Conservation (phyloP, 1,140 invertebrate genomes). For the Hestina assimilis region DNA sequence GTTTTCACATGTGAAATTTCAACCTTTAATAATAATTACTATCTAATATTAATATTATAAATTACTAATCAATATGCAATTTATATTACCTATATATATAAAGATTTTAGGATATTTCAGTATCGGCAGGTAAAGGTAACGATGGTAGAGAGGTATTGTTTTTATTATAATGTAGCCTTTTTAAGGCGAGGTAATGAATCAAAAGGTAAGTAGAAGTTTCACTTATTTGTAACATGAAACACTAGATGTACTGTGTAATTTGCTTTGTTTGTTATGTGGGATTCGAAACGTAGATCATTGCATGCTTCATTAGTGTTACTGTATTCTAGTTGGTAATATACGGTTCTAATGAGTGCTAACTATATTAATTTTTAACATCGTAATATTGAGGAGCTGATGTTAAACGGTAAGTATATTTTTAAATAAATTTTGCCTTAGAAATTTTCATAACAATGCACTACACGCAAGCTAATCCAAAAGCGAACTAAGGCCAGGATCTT, state of each 20-base stretch:
- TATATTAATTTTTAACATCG: constrained; percentile 21
- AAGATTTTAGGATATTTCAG: constrained; percentile 61
- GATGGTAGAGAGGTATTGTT: constrained; percentile 58
- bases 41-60: constrained; percentile 73
- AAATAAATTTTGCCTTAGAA: constrained; percentile 3
- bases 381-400: constrained; percentile 17
- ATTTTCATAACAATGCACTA: constrained; percentile 10
- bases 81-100: constrained; percentile 59
- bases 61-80: constrained; percentile 69
- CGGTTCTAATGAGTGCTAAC: constrained; percentile 22
- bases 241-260: constrained; percentile 37
- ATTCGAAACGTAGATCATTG: constrained; percentile 46
- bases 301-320: constrained; percentile 36
- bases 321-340: constrained; percentile 1
- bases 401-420: constrained; percentile 16
- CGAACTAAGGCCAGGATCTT: constrained; percentile 14
- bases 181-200: constrained; percentile 60
- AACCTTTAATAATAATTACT: constrained; percentile 67
- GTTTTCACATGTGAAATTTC: constrained; percentile 77
- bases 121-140: constrained; percentile 66
- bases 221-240: constrained; percentile 7
- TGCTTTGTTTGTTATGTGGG: constrained; percentile 54
- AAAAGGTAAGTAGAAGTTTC: constrained; percentile 59
- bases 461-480: constrained; percentile 19
- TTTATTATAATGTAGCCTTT: constrained; percentile 59